These are phyloP conservation scores for Ellobium chinense DNA, from an alignment of 2,888 invertebrate genomes.

Conservation along the genomic window DNA sequence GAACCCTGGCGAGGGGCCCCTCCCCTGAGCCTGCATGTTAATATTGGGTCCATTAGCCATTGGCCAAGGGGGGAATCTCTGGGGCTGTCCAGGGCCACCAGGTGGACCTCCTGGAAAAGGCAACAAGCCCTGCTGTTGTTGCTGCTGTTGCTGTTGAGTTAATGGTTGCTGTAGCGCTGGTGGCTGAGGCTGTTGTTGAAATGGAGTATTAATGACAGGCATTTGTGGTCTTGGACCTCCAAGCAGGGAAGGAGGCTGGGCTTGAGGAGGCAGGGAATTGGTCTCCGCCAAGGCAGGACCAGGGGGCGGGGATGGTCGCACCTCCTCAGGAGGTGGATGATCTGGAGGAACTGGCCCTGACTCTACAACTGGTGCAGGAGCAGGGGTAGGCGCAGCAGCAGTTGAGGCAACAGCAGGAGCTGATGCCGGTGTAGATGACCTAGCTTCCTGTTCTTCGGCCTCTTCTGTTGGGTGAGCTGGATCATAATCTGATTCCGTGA, in stretches of 20 bases:
- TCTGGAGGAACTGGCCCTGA: slow-evolving; percentile 38
- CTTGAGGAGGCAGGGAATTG: background rate
- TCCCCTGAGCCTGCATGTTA: slow-evolving; percentile 45
- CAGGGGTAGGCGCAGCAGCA: background rate
- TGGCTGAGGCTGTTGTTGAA: slow-evolving; percentile 52
- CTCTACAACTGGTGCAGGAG: background rate
- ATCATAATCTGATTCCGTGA: slow-evolving; percentile 47
- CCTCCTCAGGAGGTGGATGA: slow-evolving; percentile 44
- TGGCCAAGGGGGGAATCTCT: slow-evolving; percentile 7
- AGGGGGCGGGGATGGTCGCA: slow-evolving; percentile 33
- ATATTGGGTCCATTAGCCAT: background rate
- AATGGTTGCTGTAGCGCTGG: slow-evolving; percentile 10
- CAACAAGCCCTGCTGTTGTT: slow-evolving; percentile 28
- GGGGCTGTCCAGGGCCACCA: slow-evolving; percentile 31
- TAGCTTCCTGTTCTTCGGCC: slow-evolving; percentile 36
- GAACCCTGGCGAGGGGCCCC: slow-evolving; percentile 45
- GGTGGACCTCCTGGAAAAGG: slow-evolving; percentile 44
- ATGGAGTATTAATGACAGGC: background rate
- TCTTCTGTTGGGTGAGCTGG: slow-evolving; percentile 55
- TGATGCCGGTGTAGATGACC: slow-evolving; percentile 12
- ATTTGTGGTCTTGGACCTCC: slow-evolving; percentile 32
- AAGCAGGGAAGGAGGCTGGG: slow-evolving; percentile 35
- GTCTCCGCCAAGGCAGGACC: slow-evolving; percentile 10
- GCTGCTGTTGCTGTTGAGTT: slow-evolving; percentile 24
- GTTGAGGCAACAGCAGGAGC: background rate